Base-by-base conservation (phyloP, 35 echinoderm and acorn worm species). In the Amphiura filiformis region DNA sequence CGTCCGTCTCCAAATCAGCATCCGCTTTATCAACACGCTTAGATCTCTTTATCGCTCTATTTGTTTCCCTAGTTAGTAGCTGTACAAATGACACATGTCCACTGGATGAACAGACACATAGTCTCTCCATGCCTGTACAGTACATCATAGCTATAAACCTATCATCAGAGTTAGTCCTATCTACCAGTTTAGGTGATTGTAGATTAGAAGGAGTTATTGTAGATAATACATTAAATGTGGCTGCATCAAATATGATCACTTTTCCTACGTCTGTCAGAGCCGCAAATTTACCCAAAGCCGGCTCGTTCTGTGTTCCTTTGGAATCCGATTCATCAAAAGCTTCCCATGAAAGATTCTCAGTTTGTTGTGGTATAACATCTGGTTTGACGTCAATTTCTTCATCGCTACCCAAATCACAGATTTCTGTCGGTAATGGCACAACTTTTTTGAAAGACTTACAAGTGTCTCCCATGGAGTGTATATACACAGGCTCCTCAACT, bases 41-140 rank as follows among this genome's bases (percentile, higher is more conserved):
- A 22, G 32, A 34, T 37, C 83, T 56, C 34, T 61, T 65, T 12
- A 0, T 17, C 3, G 22, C 44, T 85, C 83, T 61, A 23, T 23
- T 56, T 11, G 37, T 34, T 26, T 85, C 64, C 0, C 35, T 32
- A 34, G 52, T 61, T 37, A 34, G 52, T 4, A 94, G 61, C 84
- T 90, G 88, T 56, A 94, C 61, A 49, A 94, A 94, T 61, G 82
- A 34, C 9, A 94, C 57, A 35, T 87, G 47, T 31, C 93, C 93
- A 35, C 37, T 75, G 28, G 76, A 83, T 0, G 87, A 87, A 80
- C 88, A 94, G 1, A 89, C 93, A 65, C 93, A 90, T 0, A 94
- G 37, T 57, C 93, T 81, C 44, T 94, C 93, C 93, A 94, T 94
- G 39, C 93, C 93, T 0, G 82, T 83, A 76, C 93, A 94, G 42